Evolutionary conservation across 2,888 invertebrate species (phyloP).

Genomic region (Papilio elwesi): DNA sequence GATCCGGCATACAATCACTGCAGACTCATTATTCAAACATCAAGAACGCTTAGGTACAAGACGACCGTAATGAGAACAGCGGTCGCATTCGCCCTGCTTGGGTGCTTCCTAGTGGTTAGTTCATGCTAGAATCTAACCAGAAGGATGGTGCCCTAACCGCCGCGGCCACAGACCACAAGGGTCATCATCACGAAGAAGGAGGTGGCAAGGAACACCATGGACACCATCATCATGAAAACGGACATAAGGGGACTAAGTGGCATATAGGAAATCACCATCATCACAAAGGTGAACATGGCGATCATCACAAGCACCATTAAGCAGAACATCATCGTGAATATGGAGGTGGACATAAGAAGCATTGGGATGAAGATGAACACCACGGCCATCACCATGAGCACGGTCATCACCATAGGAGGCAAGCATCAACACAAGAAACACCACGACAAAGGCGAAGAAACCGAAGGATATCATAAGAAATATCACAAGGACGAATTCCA

Average conservation of each 20-base stretch:
- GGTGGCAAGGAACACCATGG: constrained; percentile 74
- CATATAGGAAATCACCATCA: constrained; percentile 79
- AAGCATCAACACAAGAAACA: constrained; percentile 77
- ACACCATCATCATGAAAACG: constrained; percentile 76
- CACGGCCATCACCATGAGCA: constrained; percentile 76
- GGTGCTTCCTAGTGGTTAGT: constrained; percentile 4
- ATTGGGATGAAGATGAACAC: constrained; percentile 66
- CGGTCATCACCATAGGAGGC: constrained; percentile 75
- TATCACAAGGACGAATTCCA: constrained; percentile 79
- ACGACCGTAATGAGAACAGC: constrained; percentile 4
- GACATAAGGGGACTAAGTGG: constrained; percentile 73
- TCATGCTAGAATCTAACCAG: constrained; percentile 10
- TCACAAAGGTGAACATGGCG: constrained; percentile 74
- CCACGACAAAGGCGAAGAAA: constrained; percentile 76
- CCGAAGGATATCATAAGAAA: constrained; percentile 78
- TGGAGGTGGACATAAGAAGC: constrained; percentile 75
- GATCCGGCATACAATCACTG: constrained; percentile 61
- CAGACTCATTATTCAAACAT: constrained; percentile 62
- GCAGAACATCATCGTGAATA: constrained; percentile 74
- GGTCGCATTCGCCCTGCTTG: background rate
- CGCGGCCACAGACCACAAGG: constrained; percentile 72
- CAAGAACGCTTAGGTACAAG: constrained; percentile 43
- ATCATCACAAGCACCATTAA: constrained; percentile 75
- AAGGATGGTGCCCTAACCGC: constrained; percentile 3
- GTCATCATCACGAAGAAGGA: constrained; percentile 69